Conservation (phyloP, 1,140 invertebrate genomes). For the Panonychus citri region DNA sequence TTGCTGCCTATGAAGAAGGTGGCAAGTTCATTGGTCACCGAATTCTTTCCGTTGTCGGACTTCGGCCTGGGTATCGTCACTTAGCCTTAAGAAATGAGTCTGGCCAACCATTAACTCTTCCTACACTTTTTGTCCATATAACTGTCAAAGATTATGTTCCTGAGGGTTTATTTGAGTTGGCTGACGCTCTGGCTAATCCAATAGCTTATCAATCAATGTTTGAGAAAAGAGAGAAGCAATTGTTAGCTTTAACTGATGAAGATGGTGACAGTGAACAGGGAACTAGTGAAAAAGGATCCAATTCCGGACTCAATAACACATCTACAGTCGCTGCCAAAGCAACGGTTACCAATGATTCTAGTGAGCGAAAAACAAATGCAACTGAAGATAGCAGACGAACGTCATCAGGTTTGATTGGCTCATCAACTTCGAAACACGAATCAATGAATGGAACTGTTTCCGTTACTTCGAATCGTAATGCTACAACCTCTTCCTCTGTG, state of each 20-base stretch:
- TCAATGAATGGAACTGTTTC: constrained; percentile 12
- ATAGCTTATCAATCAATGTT: constrained; percentile 85
- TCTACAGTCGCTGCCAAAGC: not conserved
- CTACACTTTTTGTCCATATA: constrained; percentile 73
- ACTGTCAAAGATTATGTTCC: constrained; percentile 93
- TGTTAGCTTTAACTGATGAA: constrained; percentile 40
- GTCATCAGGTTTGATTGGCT: not conserved
- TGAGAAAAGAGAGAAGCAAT: constrained; percentile 70
- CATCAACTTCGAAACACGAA: not conserved
- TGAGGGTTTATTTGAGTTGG: constrained; percentile 72
- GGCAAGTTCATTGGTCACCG: constrained; percentile 75
- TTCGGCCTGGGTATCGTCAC: constrained; percentile 62
- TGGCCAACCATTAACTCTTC: constrained; percentile 71
- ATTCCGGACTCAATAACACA: not conserved
- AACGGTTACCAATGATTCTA: not conserved
- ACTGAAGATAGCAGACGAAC: not conserved
- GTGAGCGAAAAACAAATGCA: constrained; percentile 5
- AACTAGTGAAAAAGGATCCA: not conserved
- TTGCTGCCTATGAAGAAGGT: constrained; percentile 92
- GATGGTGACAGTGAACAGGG: not conserved
- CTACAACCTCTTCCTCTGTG: constrained; percentile 3
- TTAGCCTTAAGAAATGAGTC: constrained; percentile 45
- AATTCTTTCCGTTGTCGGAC: constrained; percentile 77
- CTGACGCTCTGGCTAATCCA: constrained; percentile 87
- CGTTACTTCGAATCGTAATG: not conserved